Evolutionary conservation across 2,888 invertebrate species (phyloP).

Genomic region (Cremastinae sp.): DNA sequence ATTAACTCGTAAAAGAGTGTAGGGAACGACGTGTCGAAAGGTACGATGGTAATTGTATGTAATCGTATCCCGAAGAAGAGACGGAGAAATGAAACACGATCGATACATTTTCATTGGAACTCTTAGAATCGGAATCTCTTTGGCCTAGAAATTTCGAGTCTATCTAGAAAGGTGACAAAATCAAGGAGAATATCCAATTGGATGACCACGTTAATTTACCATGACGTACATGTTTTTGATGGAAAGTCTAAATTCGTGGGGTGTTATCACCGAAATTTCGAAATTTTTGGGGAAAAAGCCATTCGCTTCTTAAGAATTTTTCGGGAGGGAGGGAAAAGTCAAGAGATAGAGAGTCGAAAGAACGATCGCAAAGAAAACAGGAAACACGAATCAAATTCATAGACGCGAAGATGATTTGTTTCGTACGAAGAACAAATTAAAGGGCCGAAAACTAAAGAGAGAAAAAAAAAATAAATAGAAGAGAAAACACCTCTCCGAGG

Average conservation of each 20-base stretch:
- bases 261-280: constrained; percentile 12
- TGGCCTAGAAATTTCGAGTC: constrained; percentile 47
- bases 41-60: constrained; percentile 52
- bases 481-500: constrained; percentile 71
- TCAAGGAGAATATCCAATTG: not conserved
- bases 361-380: constrained; percentile 10
- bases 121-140: constrained; percentile 48
- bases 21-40: constrained; percentile 27
- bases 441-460: constrained; percentile 28
- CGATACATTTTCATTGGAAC: constrained; percentile 26
- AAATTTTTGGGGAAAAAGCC: constrained; percentile 34
- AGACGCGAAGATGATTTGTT: not conserved
- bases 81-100: constrained; percentile 28
- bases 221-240: constrained; percentile 7
- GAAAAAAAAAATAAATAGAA: constrained; percentile 28
- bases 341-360: constrained; percentile 12
- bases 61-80: constrained; percentile 53
- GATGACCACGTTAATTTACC: not conserved
- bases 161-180: constrained; percentile 12
- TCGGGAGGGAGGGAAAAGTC: constrained; percentile 7
- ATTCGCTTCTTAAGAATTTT: constrained; percentile 38
- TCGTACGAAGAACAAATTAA: constrained; percentile 23
- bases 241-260: constrained; percentile 11
- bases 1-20: constrained; percentile 68
- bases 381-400: not conserved